Percentiles rank a stretch among this genome's conserved stretches.
phyloP scores from a whole-genome alignment of 1,140 invertebrate species.

The Drosophila setifemur region DNA sequence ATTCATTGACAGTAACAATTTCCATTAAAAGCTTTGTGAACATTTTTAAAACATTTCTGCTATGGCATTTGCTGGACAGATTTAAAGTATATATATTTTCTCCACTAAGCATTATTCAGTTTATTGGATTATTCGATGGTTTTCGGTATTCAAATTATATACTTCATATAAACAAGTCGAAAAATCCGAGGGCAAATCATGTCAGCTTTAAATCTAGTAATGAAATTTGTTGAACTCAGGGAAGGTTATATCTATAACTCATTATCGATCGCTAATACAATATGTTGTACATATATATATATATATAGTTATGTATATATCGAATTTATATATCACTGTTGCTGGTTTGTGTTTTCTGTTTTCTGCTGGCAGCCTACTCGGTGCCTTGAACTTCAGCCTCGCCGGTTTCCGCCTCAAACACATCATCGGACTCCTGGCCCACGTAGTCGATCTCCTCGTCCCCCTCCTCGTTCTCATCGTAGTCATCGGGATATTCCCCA shows the following conservation, averaged over 20 bases:
- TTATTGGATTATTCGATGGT: constrained; percentile 48
- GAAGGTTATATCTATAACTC: constrained; percentile 42
- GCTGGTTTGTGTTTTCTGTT: constrained; percentile 47
- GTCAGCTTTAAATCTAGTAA: constrained; percentile 18
- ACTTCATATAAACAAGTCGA: constrained; percentile 34
- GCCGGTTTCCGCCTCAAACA: constrained; percentile 56
- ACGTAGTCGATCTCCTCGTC: constrained; percentile 24
- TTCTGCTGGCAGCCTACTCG: constrained; percentile 9
- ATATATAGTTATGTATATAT: constrained; percentile 58
- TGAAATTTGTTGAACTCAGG: constrained; percentile 24
- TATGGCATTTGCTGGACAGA: constrained; percentile 63
- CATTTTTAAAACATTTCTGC: constrained; percentile 14
- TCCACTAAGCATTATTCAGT: constrained; percentile 31
- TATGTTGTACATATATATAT: constrained; percentile 54
- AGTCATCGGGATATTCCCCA: constrained; percentile 59
- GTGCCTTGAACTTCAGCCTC: constrained; percentile 36
- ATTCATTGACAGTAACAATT: too few species aligned
- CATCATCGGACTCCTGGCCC: constrained; percentile 65
- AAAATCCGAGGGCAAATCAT: constrained; percentile 24
- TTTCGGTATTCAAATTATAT: constrained; percentile 27
- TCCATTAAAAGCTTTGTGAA: constrained; percentile 3
- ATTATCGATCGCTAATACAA: constrained; percentile 61
- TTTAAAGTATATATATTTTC: constrained; percentile 26
- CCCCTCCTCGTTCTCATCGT: constrained; percentile 50
- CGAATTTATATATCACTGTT: constrained; percentile 71